phyloP scores from a whole-genome alignment of 2,113 vertebrate genomes.

The Suricata suricatta region DNA sequence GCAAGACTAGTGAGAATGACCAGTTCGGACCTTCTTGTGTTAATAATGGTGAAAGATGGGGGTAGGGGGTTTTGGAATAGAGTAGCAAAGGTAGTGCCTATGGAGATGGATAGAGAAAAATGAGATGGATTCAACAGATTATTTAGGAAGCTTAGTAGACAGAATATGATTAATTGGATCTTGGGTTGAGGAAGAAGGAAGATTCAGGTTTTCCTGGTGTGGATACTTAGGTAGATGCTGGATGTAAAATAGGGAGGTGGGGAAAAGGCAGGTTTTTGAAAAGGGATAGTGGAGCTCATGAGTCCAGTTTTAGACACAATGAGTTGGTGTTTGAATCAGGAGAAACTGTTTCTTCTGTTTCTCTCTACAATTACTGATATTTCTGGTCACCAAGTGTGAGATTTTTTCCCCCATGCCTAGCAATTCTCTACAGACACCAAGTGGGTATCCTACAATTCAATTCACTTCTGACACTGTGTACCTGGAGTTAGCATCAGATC shows the following conservation, averaged over 20 bases:
- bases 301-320: neutral
- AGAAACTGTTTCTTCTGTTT: neutral
- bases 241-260: neutral
- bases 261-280: neutral
- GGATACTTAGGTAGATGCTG: neutral
- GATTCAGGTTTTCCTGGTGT: conserved; percentile 11
- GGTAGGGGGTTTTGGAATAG: neutral
- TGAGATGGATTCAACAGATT: neutral
- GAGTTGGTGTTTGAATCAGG: neutral
- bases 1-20: neutral
- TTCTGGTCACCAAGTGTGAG: neutral
- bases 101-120: neutral
- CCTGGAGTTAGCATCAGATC: neutral
- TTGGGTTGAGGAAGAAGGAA: neutral
- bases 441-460: neutral
- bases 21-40: neutral
- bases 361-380: neutral
- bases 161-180: neutral
- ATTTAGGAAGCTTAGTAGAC: neutral
- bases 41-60: neutral
- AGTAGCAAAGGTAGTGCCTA: neutral
- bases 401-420: neutral
- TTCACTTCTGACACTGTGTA: neutral
- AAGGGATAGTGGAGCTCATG: neutral
- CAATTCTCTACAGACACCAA: neutral